Evolutionary conservation across 2,888 invertebrate genomes (phyloP).

Genomic region (Lamproptera curius): DNA sequence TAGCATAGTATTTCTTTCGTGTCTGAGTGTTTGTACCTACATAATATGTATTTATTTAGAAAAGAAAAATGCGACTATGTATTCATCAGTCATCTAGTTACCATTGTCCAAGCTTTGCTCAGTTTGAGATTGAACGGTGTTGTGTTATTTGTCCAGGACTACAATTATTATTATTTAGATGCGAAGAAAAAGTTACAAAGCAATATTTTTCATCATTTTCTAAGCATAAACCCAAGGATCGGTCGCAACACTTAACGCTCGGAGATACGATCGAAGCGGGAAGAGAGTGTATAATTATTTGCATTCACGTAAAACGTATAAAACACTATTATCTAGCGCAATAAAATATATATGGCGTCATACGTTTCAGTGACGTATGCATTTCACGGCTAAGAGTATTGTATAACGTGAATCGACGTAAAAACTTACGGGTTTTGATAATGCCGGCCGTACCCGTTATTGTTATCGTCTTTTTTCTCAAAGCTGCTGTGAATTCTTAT

Average conservation of each 20-base stretch:
- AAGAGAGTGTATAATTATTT: conserved; percentile 12
- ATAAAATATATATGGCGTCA: conserved; percentile 14
- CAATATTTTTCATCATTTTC: neutral
- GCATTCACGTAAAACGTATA: conserved; percentile 11
- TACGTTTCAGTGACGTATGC: conserved; percentile 10
- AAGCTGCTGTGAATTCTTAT: too few species aligned
- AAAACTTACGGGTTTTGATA: neutral
- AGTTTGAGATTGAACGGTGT: too few species aligned
- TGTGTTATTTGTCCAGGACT: too few species aligned
- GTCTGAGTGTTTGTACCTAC: too few species aligned
- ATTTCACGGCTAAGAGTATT: conserved; percentile 3
- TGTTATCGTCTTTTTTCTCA: too few species aligned
- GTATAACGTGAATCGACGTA: conserved; percentile 12
- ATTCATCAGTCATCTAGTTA: too few species aligned
- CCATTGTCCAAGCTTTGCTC: too few species aligned
- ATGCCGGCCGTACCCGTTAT: too few species aligned
- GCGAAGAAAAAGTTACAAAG: neutral
- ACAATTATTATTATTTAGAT: too few species aligned
- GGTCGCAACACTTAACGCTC: conserved; percentile 7
- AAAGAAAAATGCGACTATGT: too few species aligned
- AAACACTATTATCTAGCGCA: conserved; percentile 7
- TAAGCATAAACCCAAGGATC: neutral
- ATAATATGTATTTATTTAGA: too few species aligned
- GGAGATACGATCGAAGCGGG: conserved; percentile 7
- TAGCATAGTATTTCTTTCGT: too few species aligned